These are phyloP conservation scores for Drosophila repletoides DNA, from an alignment of 1,140 invertebrate species.

Conservation along the genomic window DNA sequence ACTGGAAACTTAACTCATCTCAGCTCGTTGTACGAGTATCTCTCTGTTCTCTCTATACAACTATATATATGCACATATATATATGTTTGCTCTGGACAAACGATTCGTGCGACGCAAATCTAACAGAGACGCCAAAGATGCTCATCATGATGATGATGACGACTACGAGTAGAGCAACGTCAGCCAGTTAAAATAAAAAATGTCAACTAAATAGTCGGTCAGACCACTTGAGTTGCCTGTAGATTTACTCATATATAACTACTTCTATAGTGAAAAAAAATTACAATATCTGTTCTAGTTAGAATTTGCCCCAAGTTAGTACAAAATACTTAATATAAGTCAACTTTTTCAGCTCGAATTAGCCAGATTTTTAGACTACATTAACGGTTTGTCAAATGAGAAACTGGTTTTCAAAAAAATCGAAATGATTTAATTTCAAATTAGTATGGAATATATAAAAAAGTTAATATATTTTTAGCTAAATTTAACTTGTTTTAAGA, in stretches of 20 bases:
- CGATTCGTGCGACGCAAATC: slow-evolving; percentile 71
- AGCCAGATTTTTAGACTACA: too few species aligned
- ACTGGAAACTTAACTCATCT: slow-evolving; percentile 51
- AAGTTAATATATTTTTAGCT: too few species aligned
- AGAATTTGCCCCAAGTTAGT: too few species aligned
- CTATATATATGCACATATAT: slow-evolving; percentile 5
- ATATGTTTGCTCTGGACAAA: slow-evolving; percentile 55
- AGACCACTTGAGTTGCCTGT: slow-evolving; percentile 25
- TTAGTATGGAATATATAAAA: too few species aligned
- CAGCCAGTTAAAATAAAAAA: slow-evolving; percentile 33
- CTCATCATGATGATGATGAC: slow-evolving; percentile 20
- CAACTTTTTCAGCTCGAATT: too few species aligned
- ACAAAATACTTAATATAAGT: too few species aligned
- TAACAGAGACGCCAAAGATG: slow-evolving; percentile 46
- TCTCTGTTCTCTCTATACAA: not conserved
- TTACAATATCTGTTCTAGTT: too few species aligned
- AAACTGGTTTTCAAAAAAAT: too few species aligned
- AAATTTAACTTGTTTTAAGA: too few species aligned
- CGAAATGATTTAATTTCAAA: too few species aligned
- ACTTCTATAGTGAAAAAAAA: not conserved
- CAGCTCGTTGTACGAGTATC: not conserved
- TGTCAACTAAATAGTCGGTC: slow-evolving; percentile 43
- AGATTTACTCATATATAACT: slow-evolving; percentile 2
- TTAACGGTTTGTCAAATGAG: too few species aligned
- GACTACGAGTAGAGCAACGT: slow-evolving; percentile 9